These are phyloP conservation scores for Dinomys branickii DNA, from an alignment of 2,113 vertebrate genomes.

Conservation along the genomic window DNA sequence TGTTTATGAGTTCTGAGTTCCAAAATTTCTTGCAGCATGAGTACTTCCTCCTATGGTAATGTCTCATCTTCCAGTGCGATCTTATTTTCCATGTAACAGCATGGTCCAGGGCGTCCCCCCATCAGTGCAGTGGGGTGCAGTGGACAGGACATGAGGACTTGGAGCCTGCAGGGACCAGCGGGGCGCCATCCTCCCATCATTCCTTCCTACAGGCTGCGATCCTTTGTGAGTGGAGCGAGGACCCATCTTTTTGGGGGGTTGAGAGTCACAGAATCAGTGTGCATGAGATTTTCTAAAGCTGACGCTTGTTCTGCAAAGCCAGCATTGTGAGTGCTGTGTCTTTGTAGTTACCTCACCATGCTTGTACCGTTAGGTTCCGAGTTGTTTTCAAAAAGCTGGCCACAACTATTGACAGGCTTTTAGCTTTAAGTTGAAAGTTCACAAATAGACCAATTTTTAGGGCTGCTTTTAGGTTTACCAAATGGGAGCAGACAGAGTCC, in stretches of 20 bases:
- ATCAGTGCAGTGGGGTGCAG: accelerated
- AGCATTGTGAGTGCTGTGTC: accelerated
- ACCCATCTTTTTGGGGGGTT: background rate
- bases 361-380: background rate
- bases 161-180: too few relatives aligned
- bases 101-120: accelerated
- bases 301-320: accelerated
- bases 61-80: accelerated
- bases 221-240: too few relatives aligned
- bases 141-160: too few relatives aligned
- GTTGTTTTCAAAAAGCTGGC: background rate
- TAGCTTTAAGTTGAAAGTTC: background rate
- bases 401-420: background rate
- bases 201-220: too few relatives aligned
- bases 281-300: background rate
- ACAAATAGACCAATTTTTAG: background rate
- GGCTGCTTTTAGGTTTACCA: background rate
- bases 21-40: background rate
- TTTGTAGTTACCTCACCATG: too few relatives aligned
- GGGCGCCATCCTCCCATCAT: too few relatives aligned
- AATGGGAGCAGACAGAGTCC: background rate
- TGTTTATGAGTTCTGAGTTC: background rate
- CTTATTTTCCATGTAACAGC: background rate
- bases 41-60: background rate
- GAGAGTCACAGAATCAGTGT: background rate